Evolutionary conservation across 2,113 vertebrate species (phyloP).

Genomic region (Typhlomys cinereus): DNA sequence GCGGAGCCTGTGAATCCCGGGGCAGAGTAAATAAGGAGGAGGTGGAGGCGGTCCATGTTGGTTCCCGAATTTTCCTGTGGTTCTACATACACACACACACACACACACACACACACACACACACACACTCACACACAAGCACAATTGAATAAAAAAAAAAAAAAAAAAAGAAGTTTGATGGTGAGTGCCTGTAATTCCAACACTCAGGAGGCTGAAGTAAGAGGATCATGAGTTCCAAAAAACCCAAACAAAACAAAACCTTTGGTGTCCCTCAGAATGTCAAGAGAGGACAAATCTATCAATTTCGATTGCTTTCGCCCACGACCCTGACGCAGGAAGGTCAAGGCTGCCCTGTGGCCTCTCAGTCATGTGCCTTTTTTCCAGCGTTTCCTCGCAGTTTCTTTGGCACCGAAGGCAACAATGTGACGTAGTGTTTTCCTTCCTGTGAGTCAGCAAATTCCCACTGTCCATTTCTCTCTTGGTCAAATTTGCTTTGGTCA

Average conservation of each 20-base stretch:
- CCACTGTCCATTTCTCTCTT: not conserved
- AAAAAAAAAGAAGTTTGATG: not conserved
- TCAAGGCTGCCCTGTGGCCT: not conserved
- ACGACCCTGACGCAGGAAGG: too few species aligned
- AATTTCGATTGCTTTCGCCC: not conserved
- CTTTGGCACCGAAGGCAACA: not conserved
- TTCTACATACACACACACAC: too few species aligned
- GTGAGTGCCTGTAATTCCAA: not conserved
- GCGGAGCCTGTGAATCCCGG: too few species aligned
- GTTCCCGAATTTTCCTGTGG: too few species aligned
- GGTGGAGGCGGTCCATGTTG: too few species aligned
- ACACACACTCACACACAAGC: too few species aligned
- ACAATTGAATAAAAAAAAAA: too few species aligned
- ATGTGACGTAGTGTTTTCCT: not conserved
- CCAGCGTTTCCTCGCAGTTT: not conserved
- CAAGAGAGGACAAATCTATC: not conserved
- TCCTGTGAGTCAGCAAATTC: not conserved
- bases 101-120: too few species aligned
- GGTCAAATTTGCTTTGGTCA: not conserved
- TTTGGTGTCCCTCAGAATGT: not conserved
- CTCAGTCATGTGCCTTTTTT: too few species aligned
- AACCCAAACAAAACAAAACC: not conserved
- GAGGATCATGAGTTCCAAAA: not conserved
- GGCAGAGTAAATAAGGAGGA: too few species aligned
- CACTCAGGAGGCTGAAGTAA: too few species aligned